Conservation (phyloP, 1,140 invertebrate species). For the Sycobia sp. region DNA sequence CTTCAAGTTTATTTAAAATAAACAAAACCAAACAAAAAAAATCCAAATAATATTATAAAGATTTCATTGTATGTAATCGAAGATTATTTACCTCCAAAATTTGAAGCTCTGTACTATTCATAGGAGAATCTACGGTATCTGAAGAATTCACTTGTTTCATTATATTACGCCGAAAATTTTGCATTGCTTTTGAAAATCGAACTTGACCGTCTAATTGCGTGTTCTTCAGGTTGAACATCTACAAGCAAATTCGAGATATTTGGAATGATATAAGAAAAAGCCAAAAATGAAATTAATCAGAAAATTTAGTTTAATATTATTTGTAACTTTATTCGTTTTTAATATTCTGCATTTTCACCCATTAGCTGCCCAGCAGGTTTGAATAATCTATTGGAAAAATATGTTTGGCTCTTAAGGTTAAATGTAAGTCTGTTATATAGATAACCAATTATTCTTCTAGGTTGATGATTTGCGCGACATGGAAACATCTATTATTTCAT, state of each 20-base stretch:
- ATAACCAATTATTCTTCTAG: too few relatives aligned
- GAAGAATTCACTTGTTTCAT: conserved; percentile 32
- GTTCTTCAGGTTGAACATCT: conserved; percentile 49
- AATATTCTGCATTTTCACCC: not conserved
- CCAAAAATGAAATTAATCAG: not conserved
- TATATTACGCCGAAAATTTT: conserved; percentile 41
- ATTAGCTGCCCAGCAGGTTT: not conserved
- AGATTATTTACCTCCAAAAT: conserved; percentile 25
- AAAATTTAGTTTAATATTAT: conserved; percentile 3
- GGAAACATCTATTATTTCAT: conserved; percentile 42
- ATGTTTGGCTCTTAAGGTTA: too few relatives aligned
- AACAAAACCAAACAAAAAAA: too few relatives aligned
- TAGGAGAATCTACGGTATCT: conserved; percentile 28
- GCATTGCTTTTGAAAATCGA: conserved; percentile 49
- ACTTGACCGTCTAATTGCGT: conserved; percentile 48
- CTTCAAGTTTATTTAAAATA: not conserved
- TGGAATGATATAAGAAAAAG: not conserved
- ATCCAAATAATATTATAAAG: too few relatives aligned
- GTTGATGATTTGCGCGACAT: conserved; percentile 40
- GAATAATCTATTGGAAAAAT: not conserved
- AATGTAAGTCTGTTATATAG: too few relatives aligned
- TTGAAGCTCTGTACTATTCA: conserved; percentile 28
- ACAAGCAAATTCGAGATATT: conserved; percentile 29
- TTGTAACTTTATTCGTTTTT: conserved; percentile 3
- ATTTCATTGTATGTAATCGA: too few relatives aligned